A percentile compares a stretch with the other conserved stretches of the same genome.
Conservation (phyloP, 2,113 vertebrate genomes). For the Chiloscyllium plagiosum region DNA sequence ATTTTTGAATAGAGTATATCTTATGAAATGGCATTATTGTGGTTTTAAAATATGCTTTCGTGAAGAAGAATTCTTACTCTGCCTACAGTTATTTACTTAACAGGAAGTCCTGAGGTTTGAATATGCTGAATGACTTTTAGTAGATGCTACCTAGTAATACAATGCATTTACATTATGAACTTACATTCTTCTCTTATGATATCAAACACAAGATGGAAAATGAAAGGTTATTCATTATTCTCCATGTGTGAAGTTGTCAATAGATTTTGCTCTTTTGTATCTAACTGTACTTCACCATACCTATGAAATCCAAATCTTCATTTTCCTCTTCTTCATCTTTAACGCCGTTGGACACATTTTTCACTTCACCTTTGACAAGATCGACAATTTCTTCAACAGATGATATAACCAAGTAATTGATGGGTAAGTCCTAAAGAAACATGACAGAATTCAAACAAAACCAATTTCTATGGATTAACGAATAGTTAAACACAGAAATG, state of each 20-base stretch:
- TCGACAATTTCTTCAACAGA: constrained; percentile 67
- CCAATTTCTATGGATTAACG: background rate
- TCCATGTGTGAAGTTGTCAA: background rate
- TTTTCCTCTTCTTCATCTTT: constrained; percentile 48
- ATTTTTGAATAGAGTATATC: background rate
- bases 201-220: background rate
- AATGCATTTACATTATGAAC: background rate
- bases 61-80: background rate
- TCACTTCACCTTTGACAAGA: constrained; percentile 54
- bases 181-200: background rate
- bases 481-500: background rate
- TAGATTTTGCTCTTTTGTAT: background rate
- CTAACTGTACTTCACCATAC: background rate
- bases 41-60: background rate
- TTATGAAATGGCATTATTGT: background rate
- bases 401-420: constrained; percentile 70
- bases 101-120: background rate
- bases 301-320: constrained; percentile 48
- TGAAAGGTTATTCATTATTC: background rate
- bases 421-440: constrained; percentile 56
- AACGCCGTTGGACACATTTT: constrained; percentile 45
- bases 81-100: background rate
- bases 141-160: background rate
- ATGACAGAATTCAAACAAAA: constrained; percentile 3
- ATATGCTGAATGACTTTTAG: background rate